Evolutionary conservation across 2,113 vertebrate genomes (phyloP).

Genomic region (Orycteropus afer): DNA sequence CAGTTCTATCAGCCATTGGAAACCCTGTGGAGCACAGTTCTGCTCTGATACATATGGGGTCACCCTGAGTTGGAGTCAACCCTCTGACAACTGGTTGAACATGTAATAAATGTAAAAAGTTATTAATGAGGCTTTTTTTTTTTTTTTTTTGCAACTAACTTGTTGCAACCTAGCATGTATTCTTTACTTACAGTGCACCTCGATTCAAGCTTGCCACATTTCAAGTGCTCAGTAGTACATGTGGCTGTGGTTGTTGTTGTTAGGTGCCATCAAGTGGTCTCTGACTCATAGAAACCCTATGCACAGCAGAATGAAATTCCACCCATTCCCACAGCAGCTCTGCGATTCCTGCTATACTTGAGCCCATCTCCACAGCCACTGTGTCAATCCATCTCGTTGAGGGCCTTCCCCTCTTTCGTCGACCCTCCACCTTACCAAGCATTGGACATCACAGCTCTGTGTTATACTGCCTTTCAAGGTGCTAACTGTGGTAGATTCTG

Average conservation of each 20-base stretch:
- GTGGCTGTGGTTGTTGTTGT: neutral
- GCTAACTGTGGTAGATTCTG: neutral
- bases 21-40: neutral
- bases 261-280: too few relatives aligned
- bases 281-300: too few relatives aligned
- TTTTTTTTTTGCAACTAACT: neutral
- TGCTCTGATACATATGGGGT: neutral
- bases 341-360: too few relatives aligned
- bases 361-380: too few relatives aligned
- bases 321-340: too few relatives aligned
- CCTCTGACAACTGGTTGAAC: neutral
- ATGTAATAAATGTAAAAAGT: neutral
- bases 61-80: neutral
- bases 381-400: too few relatives aligned
- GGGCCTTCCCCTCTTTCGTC: too few relatives aligned
- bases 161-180: neutral
- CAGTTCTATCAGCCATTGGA: neutral
- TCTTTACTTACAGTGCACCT: neutral
- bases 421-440: too few relatives aligned
- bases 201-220: neutral
- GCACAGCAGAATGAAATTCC: too few relatives aligned
- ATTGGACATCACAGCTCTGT: rapidly evolving
- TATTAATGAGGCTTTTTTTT: neutral
- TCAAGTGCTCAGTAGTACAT: neutral
- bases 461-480: neutral